Evolutionary conservation across 2,888 invertebrate species (phyloP), one percentile per base, ranked within the genome.

Genomic region (Girardia tigrina): DNA sequence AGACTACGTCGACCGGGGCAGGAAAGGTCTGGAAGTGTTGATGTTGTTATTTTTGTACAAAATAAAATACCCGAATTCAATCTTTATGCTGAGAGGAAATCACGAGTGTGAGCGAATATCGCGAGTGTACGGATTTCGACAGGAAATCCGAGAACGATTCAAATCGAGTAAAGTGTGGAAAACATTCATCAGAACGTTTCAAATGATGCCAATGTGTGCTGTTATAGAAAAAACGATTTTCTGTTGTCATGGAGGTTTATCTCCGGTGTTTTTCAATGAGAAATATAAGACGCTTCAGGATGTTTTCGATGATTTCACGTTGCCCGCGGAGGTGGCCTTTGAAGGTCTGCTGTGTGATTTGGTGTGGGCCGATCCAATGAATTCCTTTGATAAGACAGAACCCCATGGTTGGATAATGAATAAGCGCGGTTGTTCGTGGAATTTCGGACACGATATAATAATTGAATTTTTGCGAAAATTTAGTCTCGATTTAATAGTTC

Each of bases 121-220:
- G 36, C 73, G 75, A 74, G 71, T 75, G 6, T 75, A 75, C 29
- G 75, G 75, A 26, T 75, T 75, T 26, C 75, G 42, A 14, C 28
- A 75, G n/a, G 75, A 75, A 75, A 75, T 75, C n/a, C 28, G 74
- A 75, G 75, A 75, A 42, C 4, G 75, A n/a, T 75, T 29, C 42
- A 74, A 42, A n/a, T 29, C 28, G 1, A 72, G 75, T 4, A 74
- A 36, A 29, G 28, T 75, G 12, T 74, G 75, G 71, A 75, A 74
- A 74, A 6, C 42, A 75, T 75, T 75, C 26, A 27, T 29, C 8
- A 75, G 74, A 72, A 42, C 71, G 4, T 75, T 75, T 36, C 26
- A 28, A 26, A 20, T 74, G 36, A 75, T 75, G 75, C 75, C 75
- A 42, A 27, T 75, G 4, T 75, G 36, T 20, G 75, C 75, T 16